Evolutionary conservation across 2,797 vertebrate species (phyloP), one percentile per base, ranked within the genome.

Genomic region (Tokudaia tokunoshimensis): DNA sequence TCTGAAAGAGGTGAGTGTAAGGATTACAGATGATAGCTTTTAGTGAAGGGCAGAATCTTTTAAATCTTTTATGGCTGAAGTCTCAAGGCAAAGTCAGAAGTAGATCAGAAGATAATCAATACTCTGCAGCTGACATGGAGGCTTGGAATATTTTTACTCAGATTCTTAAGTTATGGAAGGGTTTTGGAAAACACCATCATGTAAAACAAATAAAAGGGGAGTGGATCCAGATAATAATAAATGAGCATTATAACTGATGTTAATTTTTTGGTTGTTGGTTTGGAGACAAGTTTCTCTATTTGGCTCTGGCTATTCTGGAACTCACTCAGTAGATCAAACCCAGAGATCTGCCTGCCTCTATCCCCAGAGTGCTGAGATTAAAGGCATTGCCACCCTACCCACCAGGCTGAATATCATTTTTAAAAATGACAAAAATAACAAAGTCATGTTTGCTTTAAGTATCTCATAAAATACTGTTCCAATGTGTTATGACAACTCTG

Each of bases 41-140:
- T 97, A 96, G 96, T 83, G 95, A 96, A 92, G 94, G 92, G 93
- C 65, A 96, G 96, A 96, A 97, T 98, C 97, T 97, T 96, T 97
- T 98, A 97, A 98, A 97, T 98, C 96, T 97, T 98, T 97, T 97
- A 97, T 97, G 91, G 95, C 95, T 96, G 94, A 98, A 96, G 95
- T 97, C 97, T 97, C 97, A 98, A 97, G 96, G 96, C 57, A 90
- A 96, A 97, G 95, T 97, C 97, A 97, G 97, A 98, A 98, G 92
- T 97, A 96, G 97, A 98, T 97, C 97, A 97, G 81, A 96, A 96
- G 78, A 95, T 97, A 95, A 97, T 98, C 97, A 97, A 98, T 98
- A 97, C 94, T 79, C 34, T 83, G 63, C 90, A 94, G 82, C 87
- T 96, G 97, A 96, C 84, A 50, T 86, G 20, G 72, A 92, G 34